phyloP scores from a whole-genome alignment of 2,113 vertebrate genomes.

The Daboia siamensis region DNA sequence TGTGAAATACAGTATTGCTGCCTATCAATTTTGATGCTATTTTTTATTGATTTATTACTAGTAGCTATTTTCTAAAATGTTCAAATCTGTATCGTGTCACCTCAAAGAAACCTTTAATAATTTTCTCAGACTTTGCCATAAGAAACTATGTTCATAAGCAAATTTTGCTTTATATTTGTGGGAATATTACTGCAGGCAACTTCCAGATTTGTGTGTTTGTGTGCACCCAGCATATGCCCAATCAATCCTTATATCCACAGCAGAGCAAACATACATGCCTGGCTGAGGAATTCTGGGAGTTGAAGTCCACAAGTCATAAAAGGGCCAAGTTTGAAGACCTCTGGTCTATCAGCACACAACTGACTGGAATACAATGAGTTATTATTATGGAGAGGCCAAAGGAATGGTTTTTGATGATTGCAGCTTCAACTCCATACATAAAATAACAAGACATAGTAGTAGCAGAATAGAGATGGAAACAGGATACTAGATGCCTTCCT shows the following conservation, averaged over 20 bases:
- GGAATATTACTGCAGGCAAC: background rate
- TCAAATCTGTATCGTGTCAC: background rate
- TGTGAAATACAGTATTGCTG: background rate
- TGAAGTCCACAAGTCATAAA: too few relatives aligned
- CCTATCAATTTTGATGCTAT: background rate
- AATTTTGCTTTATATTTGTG: background rate
- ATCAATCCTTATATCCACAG: background rate
- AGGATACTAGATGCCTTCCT: background rate
- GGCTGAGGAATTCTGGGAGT: too few relatives aligned
- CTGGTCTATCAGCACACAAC: background rate
- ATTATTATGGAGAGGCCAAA: background rate
- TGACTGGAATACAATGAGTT: background rate
- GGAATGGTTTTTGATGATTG: background rate
- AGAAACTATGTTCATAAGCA: background rate
- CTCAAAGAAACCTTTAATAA: background rate
- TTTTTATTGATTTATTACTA: background rate
- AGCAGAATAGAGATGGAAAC: background rate
- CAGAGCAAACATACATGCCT: background rate
- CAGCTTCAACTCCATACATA: background rate
- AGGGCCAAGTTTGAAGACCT: too few relatives aligned
- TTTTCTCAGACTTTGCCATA: background rate
- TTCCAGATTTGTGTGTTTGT: background rate
- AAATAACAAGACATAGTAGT: background rate
- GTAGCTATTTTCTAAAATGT: background rate
- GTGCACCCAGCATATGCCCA: accelerated